A percentile compares a stretch with the other conserved stretches of the same genome.
These are phyloP conservation scores for Drosophila gunungcola DNA, from an alignment of 1,140 invertebrate genomes.

Conservation along the genomic window DNA sequence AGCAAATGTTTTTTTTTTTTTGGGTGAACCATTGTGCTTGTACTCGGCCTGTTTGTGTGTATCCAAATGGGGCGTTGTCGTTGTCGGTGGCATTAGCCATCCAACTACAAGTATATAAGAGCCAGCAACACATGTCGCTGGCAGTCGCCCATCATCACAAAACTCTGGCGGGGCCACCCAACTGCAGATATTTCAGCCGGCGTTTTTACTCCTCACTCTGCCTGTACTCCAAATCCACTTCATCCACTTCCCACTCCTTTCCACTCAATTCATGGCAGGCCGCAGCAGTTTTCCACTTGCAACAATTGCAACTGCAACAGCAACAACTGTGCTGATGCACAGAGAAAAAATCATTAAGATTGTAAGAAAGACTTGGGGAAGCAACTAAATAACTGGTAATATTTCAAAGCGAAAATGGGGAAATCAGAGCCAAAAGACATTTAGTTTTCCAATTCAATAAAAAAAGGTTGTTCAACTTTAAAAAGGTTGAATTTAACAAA, in stretches of 20 bases:
- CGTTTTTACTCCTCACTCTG: background rate
- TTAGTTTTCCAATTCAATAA: no score
- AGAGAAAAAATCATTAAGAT: background rate
- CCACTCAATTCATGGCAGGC: slow-evolving; percentile 20
- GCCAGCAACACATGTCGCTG: slow-evolving; percentile 43
- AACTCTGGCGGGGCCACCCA: slow-evolving; percentile 33
- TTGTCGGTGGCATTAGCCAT: slow-evolving; percentile 36
- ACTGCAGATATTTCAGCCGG: slow-evolving; percentile 5
- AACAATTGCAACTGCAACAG: slow-evolving; percentile 29
- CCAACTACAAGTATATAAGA: slow-evolving; percentile 13
- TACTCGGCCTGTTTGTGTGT: slow-evolving; percentile 18
- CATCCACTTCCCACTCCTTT: slow-evolving; percentile 1
- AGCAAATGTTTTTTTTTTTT: slow-evolving; percentile 28
- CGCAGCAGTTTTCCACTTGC: slow-evolving; percentile 39
- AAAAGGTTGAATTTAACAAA: no score
- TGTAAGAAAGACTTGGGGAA: background rate
- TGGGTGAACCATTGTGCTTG: slow-evolving; percentile 12
- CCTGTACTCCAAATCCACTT: slow-evolving; percentile 29
- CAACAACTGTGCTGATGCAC: slow-evolving; percentile 8
- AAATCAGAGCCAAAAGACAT: no score
- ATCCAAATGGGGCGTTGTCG: slow-evolving; percentile 53
- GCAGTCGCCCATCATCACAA: slow-evolving; percentile 41
- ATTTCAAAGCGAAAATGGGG: no score
- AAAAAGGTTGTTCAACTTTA: no score
- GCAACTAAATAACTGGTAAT: no score